Conservation (phyloP, 2,113 vertebrate species). For the Seriola dumerili region DNA sequence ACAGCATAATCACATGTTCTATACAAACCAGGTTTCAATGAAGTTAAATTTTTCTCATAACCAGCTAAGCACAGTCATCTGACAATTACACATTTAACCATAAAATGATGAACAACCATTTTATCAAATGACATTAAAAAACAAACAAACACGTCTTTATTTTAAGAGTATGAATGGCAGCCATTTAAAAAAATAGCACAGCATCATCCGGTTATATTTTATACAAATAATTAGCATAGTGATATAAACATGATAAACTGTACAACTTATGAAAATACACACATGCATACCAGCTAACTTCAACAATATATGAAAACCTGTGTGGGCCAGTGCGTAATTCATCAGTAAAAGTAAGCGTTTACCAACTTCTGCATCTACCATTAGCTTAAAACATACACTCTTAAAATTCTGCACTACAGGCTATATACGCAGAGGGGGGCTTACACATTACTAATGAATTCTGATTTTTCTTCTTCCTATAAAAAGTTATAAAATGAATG, state of each 20-base stretch:
- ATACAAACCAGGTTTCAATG: background rate
- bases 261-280: constrained; percentile 26
- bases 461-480: background rate
- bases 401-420: background rate
- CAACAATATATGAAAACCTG: background rate
- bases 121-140: constrained; percentile 32
- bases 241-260: constrained; percentile 72
- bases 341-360: constrained; percentile 18
- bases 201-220: constrained; percentile 46
- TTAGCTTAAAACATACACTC: background rate
- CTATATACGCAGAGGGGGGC: background rate
- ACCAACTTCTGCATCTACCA: background rate
- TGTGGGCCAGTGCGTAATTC: background rate
- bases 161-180: constrained; percentile 54
- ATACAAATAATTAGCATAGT: constrained; percentile 50
- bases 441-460: constrained; percentile 22
- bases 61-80: no score
- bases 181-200: constrained; percentile 56
- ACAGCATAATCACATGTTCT: background rate
- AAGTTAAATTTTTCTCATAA: no score
- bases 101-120: background rate
- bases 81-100: no score
- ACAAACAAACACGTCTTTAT: constrained; percentile 54
- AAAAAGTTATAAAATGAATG: constrained; percentile 36
- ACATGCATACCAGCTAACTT: background rate